Evolutionary conservation across 1,140 invertebrate species (phyloP).

Genomic region (Drosophila miranda): DNA sequence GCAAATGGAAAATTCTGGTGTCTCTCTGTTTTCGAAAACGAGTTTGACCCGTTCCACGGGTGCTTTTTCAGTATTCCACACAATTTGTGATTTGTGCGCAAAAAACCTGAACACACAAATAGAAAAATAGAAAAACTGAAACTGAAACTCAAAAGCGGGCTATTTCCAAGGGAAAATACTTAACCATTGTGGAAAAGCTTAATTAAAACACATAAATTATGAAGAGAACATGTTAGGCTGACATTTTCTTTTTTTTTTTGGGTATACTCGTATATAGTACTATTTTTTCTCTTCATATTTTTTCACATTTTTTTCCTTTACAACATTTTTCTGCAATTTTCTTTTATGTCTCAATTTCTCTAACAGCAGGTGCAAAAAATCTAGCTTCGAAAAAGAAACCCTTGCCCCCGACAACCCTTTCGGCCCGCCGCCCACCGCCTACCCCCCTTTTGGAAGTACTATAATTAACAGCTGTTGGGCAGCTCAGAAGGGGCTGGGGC

Average conservation of each 20-base stretch:
- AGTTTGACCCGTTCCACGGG: slow-evolving; percentile 68
- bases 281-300: slow-evolving; percentile 20
- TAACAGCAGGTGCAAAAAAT: slow-evolving; percentile 76
- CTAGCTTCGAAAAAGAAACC: slow-evolving; percentile 30
- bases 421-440: slow-evolving; percentile 39
- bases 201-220: slow-evolving; percentile 77
- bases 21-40: slow-evolving; percentile 58
- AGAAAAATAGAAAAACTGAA: neutral
- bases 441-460: slow-evolving; percentile 37
- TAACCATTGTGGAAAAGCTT: slow-evolving; percentile 45
- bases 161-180: slow-evolving; percentile 14
- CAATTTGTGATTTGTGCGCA: slow-evolving; percentile 28
- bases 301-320: slow-evolving; percentile 24
- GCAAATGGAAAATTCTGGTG: slow-evolving; percentile 64
- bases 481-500: neutral
- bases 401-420: slow-evolving; percentile 47
- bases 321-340: slow-evolving; percentile 46
- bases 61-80: slow-evolving; percentile 24
- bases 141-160: slow-evolving; percentile 13
- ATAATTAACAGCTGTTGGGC: slow-evolving; percentile 78
- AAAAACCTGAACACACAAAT: slow-evolving; percentile 41
- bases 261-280: neutral
- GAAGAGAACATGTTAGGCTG: slow-evolving; percentile 63
- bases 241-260: slow-evolving; percentile 46
- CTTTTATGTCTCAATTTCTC: slow-evolving; percentile 72